Percentiles rank a stretch among this genome's conserved stretches.
Conservation (phyloP, 2,888 invertebrate species). For the Caenorhabditis angaria region DNA sequence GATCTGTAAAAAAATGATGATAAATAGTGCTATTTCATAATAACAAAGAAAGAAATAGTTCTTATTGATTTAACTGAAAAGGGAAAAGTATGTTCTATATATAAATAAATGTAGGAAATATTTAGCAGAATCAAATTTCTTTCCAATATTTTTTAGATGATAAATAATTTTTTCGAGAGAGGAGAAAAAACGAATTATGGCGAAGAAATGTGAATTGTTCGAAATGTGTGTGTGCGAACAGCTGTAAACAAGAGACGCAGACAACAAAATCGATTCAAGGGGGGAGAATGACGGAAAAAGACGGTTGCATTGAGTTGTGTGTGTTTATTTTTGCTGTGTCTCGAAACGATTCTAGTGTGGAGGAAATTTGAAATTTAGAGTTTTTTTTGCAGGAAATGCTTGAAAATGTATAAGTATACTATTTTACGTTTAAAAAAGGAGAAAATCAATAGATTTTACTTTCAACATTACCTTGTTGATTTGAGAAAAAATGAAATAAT, state of each 20-base stretch:
- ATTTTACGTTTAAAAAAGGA: no score
- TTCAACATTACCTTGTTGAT: no score
- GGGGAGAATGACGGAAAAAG: not conserved
- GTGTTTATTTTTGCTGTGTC: not conserved
- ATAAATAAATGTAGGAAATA: no score
- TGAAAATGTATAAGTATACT: no score
- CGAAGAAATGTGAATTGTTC: not conserved
- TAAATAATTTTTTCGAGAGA: no score
- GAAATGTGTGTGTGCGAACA: not conserved
- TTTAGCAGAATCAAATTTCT: no score
- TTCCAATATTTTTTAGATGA: no score
- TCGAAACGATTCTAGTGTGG: not conserved
- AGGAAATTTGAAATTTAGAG: not conserved
- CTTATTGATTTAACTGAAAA: not conserved
- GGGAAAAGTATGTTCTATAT: not conserved
- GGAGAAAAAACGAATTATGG: not conserved
- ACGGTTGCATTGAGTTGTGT: not conserved
- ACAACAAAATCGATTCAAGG: not conserved
- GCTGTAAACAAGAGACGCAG: slow-evolving; percentile 2
- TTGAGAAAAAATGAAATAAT: no score
- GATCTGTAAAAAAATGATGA: no score
- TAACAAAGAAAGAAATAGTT: not conserved
- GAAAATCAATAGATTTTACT: no score
- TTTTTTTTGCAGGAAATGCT: not conserved
- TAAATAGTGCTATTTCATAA: slow-evolving; percentile 1